Base-by-base conservation (phyloP, 2,797 vertebrate genomes). In the Lates japonicus region DNA sequence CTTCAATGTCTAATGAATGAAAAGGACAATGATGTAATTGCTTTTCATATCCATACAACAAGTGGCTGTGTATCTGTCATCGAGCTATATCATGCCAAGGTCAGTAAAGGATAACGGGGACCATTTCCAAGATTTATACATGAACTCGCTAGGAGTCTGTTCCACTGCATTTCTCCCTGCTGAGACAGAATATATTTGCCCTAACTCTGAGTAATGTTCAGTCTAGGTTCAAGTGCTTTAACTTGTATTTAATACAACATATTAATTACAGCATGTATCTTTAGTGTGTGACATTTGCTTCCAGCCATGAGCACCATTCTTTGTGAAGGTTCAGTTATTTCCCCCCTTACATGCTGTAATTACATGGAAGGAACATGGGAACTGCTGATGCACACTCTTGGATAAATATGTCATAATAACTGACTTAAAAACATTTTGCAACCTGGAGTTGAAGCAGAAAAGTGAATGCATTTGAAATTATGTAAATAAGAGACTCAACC, bases 1-100 rank as follows among this genome's bases (percentile, higher is more conserved):
- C 42, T 70, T 85, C 33, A 84, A 82, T 71, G 57, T 78, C 55
- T n/a, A 25, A 78, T 1, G 10, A 33, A 51, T 46, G 19, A 49
- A 74, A 42, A 61, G 12, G n/a, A 66, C 4, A 48, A 76, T 63
- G 16, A 44, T 29, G 29, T 42, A 59, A 33, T 62, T 55, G 29
- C 35, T 67, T 77, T 68, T 79, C 9, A 37, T 58, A 37, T 44
- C 8, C 49, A 64, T 51, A 25, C 39, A 59, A 2, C 8, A 55
- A 49, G 1, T 16, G 78, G 11, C 35, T 22, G 55, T 79, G 71
- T 63, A 64, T 66, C 51, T 68, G 3, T 58, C 13, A 68, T 35
- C 9, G 48, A 37, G 29, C 74, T 2, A 31, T 59, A n/a, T 31
- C 25, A 17, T 4, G 13, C 6, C 39, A 70, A 69, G 58, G 69